Conservation (phyloP, 2,797 vertebrate genomes). For the Ibycter americanus region DNA sequence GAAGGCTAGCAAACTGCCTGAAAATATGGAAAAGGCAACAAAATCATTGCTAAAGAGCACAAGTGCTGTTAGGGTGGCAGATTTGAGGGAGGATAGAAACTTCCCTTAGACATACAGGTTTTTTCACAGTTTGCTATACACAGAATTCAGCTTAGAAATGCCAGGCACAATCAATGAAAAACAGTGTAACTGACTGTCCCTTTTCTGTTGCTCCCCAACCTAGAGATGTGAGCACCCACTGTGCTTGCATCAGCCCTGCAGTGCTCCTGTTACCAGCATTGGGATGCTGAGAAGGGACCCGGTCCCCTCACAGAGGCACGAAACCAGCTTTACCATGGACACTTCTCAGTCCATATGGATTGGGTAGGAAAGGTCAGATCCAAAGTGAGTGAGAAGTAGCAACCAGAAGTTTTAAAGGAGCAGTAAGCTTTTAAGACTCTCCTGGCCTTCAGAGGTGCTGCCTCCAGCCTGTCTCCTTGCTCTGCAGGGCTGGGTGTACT, state of each 20-base stretch:
- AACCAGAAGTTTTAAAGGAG: background rate
- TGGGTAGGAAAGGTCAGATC: background rate
- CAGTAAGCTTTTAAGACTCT: background rate
- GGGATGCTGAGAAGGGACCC: background rate
- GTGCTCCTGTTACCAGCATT: background rate
- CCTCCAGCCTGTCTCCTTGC: background rate
- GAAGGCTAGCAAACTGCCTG: background rate
- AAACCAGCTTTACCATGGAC: background rate
- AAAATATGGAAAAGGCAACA: background rate
- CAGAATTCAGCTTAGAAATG: background rate
- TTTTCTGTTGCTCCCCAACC: fast-evolving
- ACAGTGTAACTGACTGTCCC: no score
- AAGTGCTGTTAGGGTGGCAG: background rate
- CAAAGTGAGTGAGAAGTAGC: background rate
- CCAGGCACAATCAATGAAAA: background rate
- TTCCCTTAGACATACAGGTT: background rate
- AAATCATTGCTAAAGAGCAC: background rate
- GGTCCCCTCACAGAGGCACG: background rate
- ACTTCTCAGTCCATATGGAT: background rate
- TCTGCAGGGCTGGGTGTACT: fast-evolving
- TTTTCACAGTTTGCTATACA: background rate
- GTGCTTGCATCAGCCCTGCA: background rate
- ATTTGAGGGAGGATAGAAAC: background rate
- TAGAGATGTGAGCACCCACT: fast-evolving
- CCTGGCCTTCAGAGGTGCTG: background rate